Evolutionary conservation across 1,140 invertebrate species (phyloP), one percentile per base, ranked within the genome.

Genomic region (Papilio dardanus): DNA sequence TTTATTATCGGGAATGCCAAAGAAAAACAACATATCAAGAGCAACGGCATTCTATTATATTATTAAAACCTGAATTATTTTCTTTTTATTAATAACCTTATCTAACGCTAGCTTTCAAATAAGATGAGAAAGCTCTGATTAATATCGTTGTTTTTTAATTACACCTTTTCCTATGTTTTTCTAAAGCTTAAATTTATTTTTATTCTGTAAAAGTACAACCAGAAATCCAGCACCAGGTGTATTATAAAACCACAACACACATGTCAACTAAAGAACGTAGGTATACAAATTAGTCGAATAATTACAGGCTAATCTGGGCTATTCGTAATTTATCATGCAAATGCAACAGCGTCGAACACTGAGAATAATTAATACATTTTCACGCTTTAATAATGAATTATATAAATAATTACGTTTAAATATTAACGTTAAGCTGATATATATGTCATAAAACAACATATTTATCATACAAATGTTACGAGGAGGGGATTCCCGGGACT

Each of bases 261-360:
- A 37, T 14, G n/a, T 19, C 3, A 40, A 21, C 16, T 30, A 40
- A 68, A 69, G 31, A 42, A 24, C 16, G 14, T 24, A n/a, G n/a
- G n/a, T n/a, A 24, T 37, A 69, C 35, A 69, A 69, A 69, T 69
- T 69, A 69, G 35, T n/a, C 67, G 4, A 35, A 69, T 69, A 69
- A 69, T 69, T 69, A 68, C 66, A 69, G 31, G 12, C 67, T 40
- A 69, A 69, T 69, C 67, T 69, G 67, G 19, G 67, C n/a, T 40
- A 69, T 69, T 69, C 67, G 67, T 19, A 69, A 69, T 69, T 69
- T 69, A 42, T 69, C 67, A 69, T 69, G 67, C 33, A 69, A 69
- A 69, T 35, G 31, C 31, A 69, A 69, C 67, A 21, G 16, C 66
- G 66, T 69, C 67, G 67, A 69, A 69, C 6, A 40, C 35, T 40